phyloP scores from a whole-genome alignment of 2,113 vertebrate genomes.

The Myanophis thanlyinensis region DNA sequence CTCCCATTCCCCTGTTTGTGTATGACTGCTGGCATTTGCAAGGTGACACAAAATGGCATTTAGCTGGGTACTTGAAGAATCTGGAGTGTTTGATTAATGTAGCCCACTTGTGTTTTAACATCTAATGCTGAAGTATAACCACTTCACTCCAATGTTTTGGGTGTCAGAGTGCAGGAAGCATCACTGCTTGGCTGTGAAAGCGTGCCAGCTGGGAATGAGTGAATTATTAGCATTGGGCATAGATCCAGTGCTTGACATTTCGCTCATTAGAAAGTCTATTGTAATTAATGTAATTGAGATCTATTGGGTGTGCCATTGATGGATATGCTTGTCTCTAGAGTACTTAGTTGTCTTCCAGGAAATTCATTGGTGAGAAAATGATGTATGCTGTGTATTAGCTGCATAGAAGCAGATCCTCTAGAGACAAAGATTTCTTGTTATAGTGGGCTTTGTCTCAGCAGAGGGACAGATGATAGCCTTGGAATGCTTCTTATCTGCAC shows the following conservation, averaged over 20 bases:
- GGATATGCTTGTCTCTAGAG: conserved; percentile 67
- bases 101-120: conserved; percentile 49
- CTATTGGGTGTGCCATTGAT: conserved; percentile 71
- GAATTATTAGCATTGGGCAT: conserved; percentile 69
- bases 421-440: conserved; percentile 44
- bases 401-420: conserved; percentile 49
- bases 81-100: conserved; percentile 47
- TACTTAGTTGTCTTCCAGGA: conserved; percentile 68
- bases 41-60: conserved; percentile 26
- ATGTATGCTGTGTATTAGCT: conserved; percentile 62
- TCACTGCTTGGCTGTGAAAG: conserved; percentile 58
- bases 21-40: conserved; percentile 28
- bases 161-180: conserved; percentile 64
- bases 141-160: conserved; percentile 52
- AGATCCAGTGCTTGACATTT: conserved; percentile 69
- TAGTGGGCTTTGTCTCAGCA: conserved; percentile 11
- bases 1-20: conserved; percentile 1
- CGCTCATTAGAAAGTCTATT: conserved; percentile 69
- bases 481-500: background rate
- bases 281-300: conserved; percentile 72
- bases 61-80: conserved; percentile 40
- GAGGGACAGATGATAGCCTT: conserved; percentile 1
- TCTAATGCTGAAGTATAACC: conserved; percentile 53
- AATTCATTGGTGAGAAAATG: conserved; percentile 66
- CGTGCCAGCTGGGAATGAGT: conserved; percentile 66